phyloP scores from a whole-genome alignment of 2,888 invertebrate species.

The Caprella mutica region DNA sequence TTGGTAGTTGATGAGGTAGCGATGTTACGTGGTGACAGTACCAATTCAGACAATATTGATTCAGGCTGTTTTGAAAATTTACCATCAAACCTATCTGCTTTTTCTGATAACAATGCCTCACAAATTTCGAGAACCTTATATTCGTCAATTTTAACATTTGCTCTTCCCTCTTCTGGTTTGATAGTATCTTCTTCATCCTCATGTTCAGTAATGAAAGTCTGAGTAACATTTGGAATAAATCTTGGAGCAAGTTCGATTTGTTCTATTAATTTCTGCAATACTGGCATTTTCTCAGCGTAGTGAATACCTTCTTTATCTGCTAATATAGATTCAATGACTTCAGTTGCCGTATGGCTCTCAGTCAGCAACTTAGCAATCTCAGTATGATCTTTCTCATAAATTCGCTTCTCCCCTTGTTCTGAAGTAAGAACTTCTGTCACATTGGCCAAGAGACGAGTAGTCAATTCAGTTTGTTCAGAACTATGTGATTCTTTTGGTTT shows the following conservation, averaged over 20 bases:
- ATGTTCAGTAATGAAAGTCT: slow-evolving; percentile 1
- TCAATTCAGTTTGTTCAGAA: background rate
- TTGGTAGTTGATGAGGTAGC: too few species aligned
- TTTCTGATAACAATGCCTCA: background rate
- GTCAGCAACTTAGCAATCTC: background rate
- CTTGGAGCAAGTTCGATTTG: background rate
- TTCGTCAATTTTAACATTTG: background rate
- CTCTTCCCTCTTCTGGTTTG: background rate
- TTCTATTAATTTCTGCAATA: background rate
- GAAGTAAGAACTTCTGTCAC: background rate
- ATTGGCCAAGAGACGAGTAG: background rate
- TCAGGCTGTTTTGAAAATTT: too few species aligned
- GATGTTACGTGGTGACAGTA: too few species aligned
- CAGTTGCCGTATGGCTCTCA: background rate
- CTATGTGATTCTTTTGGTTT: too few species aligned
- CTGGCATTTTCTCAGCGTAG: background rate
- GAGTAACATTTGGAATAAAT: background rate
- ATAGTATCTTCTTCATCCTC: background rate
- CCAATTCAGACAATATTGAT: too few species aligned
- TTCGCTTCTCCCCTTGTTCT: background rate
- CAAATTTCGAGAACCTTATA: background rate
- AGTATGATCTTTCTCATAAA: background rate
- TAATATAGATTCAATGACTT: background rate
- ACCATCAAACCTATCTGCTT: too few species aligned
- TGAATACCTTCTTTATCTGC: background rate